phyloP scores from a whole-genome alignment of 2,888 invertebrate species.

The Tachina fera region DNA sequence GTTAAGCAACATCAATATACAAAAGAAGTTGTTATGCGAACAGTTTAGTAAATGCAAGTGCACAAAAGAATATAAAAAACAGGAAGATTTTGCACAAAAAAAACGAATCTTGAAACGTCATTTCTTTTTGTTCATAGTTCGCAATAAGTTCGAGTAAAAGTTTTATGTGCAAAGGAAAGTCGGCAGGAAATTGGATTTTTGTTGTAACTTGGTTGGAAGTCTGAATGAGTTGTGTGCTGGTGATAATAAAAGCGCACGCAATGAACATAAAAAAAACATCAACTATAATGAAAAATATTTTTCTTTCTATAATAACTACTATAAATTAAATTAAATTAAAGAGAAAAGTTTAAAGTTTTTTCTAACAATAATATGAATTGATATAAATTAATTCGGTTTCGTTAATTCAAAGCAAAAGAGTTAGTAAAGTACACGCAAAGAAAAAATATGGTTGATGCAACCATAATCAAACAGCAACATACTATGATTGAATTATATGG shows the following conservation, averaged over 20 bases:
- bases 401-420: neutral
- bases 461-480: too few relatives aligned
- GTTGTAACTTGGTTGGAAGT: constrained; percentile 19
- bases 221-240: constrained; percentile 2
- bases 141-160: constrained; percentile 38
- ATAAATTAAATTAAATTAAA: neutral
- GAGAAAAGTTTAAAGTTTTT: neutral
- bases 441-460: too few relatives aligned
- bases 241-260: constrained; percentile 1
- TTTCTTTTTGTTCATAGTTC: constrained; percentile 7
- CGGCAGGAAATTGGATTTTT: constrained; percentile 66
- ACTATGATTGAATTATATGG: too few relatives aligned
- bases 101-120: neutral
- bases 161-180: constrained; percentile 38
- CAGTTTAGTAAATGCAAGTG: constrained; percentile 1
- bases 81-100: neutral
- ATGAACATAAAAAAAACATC: neutral
- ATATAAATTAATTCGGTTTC: neutral
- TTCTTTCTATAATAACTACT: neutral
- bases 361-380: too few relatives aligned
- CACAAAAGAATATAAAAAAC: constrained; percentile 20
- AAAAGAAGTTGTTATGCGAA: constrained; percentile 24
- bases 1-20: constrained; percentile 20
- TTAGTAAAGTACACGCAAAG: neutral
- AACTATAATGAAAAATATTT: neutral